Percentiles rank a stretch among this genome's conserved stretches.
Conservation (phyloP, 2,113 vertebrate species). For the Cavia porcellus region DNA sequence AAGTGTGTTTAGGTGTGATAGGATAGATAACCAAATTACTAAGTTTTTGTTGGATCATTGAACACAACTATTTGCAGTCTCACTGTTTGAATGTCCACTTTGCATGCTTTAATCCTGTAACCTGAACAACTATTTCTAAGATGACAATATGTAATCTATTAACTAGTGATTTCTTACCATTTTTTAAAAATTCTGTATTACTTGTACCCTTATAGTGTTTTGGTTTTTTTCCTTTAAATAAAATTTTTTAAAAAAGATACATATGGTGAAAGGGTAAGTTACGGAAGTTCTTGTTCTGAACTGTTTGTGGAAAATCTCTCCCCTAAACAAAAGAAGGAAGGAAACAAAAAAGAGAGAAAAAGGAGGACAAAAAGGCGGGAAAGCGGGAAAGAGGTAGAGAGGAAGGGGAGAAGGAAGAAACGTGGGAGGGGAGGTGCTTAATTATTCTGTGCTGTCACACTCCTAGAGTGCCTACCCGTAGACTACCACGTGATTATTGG, state of each 20-base stretch:
- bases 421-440: not conserved
- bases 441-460: not conserved
- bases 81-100: no score
- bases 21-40: no score
- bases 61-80: no score
- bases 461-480: not conserved
- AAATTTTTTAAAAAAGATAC: not conserved
- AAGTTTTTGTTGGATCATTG: no score
- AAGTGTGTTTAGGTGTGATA: no score
- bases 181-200: no score
- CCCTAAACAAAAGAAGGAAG: not conserved
- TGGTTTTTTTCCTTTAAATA: no score
- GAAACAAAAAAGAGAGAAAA: not conserved
- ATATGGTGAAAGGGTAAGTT: not conserved
- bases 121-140: no score
- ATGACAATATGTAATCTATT: no score
- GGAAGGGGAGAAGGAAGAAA: not conserved
- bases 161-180: no score
- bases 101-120: no score
- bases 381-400: not conserved
- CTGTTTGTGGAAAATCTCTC: not conserved
- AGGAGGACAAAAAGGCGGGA: not conserved
- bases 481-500: not conserved
- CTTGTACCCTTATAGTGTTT: no score
- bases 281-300: not conserved